phyloP scores from a whole-genome alignment of 1,140 invertebrate species.

The Pemphigus obesinymphae region DNA sequence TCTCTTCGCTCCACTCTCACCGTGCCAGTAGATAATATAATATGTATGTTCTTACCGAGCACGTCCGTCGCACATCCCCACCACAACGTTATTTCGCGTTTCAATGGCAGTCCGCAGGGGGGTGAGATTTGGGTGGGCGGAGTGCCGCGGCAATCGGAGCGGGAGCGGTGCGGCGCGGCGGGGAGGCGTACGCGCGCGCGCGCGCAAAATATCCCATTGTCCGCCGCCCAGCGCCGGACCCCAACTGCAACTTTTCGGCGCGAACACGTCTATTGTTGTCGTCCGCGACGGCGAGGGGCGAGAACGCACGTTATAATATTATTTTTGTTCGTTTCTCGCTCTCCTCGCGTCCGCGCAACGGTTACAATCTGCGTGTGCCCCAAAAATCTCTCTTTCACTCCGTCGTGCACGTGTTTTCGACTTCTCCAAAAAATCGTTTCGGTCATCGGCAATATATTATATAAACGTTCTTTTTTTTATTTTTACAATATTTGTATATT shows the following conservation, averaged over 20 bases:
- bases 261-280: constrained; percentile 33
- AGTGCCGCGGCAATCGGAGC: neutral
- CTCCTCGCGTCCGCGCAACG: no score
- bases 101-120: constrained; percentile 5
- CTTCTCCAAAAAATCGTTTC: no score
- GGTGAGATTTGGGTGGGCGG: neutral
- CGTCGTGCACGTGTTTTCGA: no score
- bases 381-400: no score
- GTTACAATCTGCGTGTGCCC: no score
- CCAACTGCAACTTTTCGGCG: constrained; percentile 32
- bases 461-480: no score
- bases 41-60: no score
- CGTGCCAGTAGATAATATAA: neutral
- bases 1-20: neutral
- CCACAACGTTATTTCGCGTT: neutral
- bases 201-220: constrained; percentile 13
- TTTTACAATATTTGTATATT: no score
- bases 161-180: neutral
- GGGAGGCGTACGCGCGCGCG: neutral
- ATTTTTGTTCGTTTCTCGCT: no score
- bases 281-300: neutral
- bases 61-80: neutral
- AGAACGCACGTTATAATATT: neutral
- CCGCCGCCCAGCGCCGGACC: constrained; percentile 6
- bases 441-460: no score